Conservation (phyloP, 2,113 vertebrate genomes). For the Hyaena hyaena region DNA sequence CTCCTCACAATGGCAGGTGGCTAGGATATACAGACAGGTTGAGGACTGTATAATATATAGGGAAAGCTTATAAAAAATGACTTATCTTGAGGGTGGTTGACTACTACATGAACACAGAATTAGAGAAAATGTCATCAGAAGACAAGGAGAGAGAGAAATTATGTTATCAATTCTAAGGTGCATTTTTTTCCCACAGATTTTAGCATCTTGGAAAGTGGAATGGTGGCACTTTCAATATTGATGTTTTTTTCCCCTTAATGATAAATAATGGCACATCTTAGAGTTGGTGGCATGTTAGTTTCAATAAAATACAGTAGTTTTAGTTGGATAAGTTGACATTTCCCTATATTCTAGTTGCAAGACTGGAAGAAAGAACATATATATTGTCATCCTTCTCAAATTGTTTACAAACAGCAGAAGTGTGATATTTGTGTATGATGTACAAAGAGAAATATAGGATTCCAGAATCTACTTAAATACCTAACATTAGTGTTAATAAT, state of each 20-base stretch:
- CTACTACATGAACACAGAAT: neutral
- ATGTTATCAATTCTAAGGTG: neutral
- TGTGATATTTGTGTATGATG: neutral
- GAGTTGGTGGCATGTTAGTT: constrained; percentile 10
- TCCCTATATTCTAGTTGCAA: neutral
- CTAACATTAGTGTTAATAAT: neutral
- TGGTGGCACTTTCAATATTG: neutral
- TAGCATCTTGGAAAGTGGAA: neutral
- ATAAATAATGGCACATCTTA: neutral
- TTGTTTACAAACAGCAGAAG: neutral
- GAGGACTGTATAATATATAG: neutral
- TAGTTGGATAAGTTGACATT: neutral
- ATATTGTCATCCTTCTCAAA: neutral
- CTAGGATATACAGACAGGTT: neutral
- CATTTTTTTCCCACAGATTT: neutral
- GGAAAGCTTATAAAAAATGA: neutral
- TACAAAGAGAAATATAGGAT: neutral
- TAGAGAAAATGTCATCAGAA: neutral
- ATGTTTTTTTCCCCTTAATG: neutral
- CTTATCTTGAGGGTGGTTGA: neutral
- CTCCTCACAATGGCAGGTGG: neutral
- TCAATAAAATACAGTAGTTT: constrained; percentile 36
- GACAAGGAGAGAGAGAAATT: neutral
- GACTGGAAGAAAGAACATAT: neutral
- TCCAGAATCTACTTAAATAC: neutral